Base-by-base conservation (phyloP, 2,797 vertebrate genomes). In the Apogon hyalosoma region DNA sequence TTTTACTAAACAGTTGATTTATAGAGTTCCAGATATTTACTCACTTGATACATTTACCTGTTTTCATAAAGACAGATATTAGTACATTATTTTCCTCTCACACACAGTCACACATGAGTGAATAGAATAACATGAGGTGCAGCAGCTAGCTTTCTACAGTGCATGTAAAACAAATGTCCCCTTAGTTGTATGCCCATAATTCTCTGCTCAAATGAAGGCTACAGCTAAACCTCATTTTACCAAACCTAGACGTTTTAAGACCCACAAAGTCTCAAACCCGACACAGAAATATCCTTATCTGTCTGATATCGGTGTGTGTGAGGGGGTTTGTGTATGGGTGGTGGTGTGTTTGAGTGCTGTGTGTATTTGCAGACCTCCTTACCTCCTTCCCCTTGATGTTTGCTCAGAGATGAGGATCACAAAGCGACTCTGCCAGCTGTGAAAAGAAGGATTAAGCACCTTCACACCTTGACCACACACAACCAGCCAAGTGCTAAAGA, bases 381-480 rank as follows among this genome's bases (percentile, higher is more conserved):
- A 33, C 31, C 53, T 62, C 40, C 42, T 45, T 53, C 33, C 52
- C 24, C 48, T 15, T 46, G 4, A 16, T 85, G 67, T 86, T 84
- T 86, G 77, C 57, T 53, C 39, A 63, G 62, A 45, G 68, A 57
- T 66, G 57, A 74, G 38, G 58, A 77, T 70, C 73, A 73, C 77
- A 75, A 69, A 84, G 70, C 15, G 9, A 39, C 57, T 59, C 61
- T 28, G 51, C 24, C 19, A 12, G 14, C 58, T 45, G 63, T 66
- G 67, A 82, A 71, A 77, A 74, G 82, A 31, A 53, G 69, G 79
- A 75, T 80, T 74, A 79, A 82, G 69, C 68, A 64, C 60, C 71
- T 56, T 73, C 72, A 73, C 82, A 75, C 72, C 79, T 73, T 78
- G 62, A 79, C 70, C 15, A 63, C 66, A 81, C 69, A 73, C 38